These are phyloP conservation scores for Meteorus sp. DNA, from an alignment of 1,140 invertebrate genomes.

Conservation along the genomic window DNA sequence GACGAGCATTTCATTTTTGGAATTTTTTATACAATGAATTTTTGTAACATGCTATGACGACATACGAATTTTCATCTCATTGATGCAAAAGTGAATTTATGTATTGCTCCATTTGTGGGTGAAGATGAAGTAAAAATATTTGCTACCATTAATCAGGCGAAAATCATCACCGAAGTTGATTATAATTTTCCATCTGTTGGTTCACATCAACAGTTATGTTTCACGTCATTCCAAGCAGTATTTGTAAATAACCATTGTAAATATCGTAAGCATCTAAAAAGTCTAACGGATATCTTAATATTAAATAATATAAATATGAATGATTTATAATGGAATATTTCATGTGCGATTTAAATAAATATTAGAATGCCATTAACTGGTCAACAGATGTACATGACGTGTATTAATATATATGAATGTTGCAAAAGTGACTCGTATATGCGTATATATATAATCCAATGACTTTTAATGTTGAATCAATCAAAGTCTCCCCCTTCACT, in stretches of 20 bases:
- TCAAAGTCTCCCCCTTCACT: too few relatives aligned
- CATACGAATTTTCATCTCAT: too few relatives aligned
- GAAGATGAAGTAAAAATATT: too few relatives aligned
- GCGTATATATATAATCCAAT: too few relatives aligned
- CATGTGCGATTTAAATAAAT: slow-evolving; percentile 30
- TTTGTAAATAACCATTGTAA: slow-evolving; percentile 45
- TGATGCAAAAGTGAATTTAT: too few relatives aligned
- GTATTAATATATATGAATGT: slow-evolving; percentile 8
- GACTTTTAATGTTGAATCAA: too few relatives aligned
- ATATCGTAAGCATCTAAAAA: slow-evolving; percentile 30
- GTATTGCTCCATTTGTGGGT: too few relatives aligned
- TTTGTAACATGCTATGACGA: slow-evolving; percentile 10
- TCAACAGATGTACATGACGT: slow-evolving; percentile 1
- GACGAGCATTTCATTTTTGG: too few relatives aligned
- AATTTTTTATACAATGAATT: slow-evolving; percentile 20
- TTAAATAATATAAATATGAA: slow-evolving; percentile 19
- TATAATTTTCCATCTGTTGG: slow-evolving; percentile 35
- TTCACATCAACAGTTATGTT: too few relatives aligned
- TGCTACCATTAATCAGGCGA: slow-evolving; percentile 10
- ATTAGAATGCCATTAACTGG: slow-evolving; percentile 28
- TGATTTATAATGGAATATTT: slow-evolving; percentile 37
- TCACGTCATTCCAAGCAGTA: slow-evolving; percentile 41
- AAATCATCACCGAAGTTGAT: slow-evolving; percentile 6
- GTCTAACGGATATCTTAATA: slow-evolving; percentile 5
- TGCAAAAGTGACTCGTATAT: neutral